Percentiles rank a stretch among this genome's conserved stretches.
These are phyloP conservation scores for Andrena hattorfiana DNA, from an alignment of 2,888 invertebrate genomes.

Conservation along the genomic window DNA sequence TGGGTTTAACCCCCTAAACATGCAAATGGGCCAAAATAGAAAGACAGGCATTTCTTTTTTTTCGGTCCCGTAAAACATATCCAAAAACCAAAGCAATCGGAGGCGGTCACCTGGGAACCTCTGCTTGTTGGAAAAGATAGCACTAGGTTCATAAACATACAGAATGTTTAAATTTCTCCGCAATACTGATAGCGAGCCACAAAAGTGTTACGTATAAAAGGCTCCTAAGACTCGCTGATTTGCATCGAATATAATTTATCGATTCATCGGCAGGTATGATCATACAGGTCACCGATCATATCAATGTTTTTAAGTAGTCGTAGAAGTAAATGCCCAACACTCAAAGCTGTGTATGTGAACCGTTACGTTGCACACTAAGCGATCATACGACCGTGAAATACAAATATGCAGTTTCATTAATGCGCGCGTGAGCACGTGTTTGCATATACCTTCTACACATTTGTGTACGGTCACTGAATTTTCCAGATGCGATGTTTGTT, in stretches of 20 bases:
- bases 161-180: too few relatives aligned
- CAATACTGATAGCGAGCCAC: too few relatives aligned
- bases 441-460: neutral
- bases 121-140: too few relatives aligned
- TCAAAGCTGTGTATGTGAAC: neutral
- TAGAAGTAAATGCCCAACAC: neutral
- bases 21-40: too few relatives aligned
- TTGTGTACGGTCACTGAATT: constrained; percentile 41
- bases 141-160: too few relatives aligned
- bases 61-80: too few relatives aligned
- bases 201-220: too few relatives aligned
- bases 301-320: constrained; percentile 8
- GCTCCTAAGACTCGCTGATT: neutral
- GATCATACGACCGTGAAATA: constrained; percentile 39
- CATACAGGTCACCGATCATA: constrained; percentile 13
- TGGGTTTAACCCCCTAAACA: too few relatives aligned
- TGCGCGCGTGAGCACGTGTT: constrained; percentile 25
- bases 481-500: constrained; percentile 39
- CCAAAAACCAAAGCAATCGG: too few relatives aligned
- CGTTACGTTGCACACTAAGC: constrained; percentile 50
- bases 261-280: neutral
- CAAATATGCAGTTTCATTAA: constrained; percentile 54
- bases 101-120: too few relatives aligned
- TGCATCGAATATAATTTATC: neutral
- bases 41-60: too few relatives aligned